Evolutionary conservation across 2,113 vertebrate species (phyloP).

Genomic region (Callopanchax toddi): DNA sequence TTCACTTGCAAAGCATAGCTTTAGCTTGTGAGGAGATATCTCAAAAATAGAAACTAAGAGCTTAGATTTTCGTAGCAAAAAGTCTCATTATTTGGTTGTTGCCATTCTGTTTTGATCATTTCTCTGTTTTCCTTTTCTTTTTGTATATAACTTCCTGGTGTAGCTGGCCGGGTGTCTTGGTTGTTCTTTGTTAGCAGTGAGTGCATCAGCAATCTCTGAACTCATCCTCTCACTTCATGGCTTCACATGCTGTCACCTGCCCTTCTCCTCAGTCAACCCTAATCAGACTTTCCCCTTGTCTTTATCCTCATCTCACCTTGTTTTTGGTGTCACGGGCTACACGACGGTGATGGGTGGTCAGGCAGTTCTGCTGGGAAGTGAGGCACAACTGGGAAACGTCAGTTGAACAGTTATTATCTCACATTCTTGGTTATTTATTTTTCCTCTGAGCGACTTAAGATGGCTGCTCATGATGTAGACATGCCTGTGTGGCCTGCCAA

Average conservation of each 20-base stretch:
- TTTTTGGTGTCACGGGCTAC: constrained; percentile 41
- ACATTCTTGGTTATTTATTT: constrained; percentile 74
- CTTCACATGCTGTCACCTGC: constrained; percentile 38
- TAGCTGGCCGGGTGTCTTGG: neutral
- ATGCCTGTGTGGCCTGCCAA: constrained; percentile 63
- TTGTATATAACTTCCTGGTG: constrained; percentile 1
- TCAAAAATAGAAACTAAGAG: neutral
- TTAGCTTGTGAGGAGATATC: too few relatives aligned
- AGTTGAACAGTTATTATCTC: constrained; percentile 62
- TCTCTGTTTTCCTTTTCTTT: neutral
- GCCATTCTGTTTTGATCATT: neutral
- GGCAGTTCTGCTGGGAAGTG: constrained; percentile 11
- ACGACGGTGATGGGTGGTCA: constrained; percentile 22
- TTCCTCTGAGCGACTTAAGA: constrained; percentile 74
- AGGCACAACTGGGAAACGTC: constrained; percentile 22
- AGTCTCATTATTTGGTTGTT: neutral
- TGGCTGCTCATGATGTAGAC: constrained; percentile 79
- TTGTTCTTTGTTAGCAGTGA: constrained; percentile 4
- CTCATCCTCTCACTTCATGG: constrained; percentile 35
- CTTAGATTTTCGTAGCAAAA: neutral
- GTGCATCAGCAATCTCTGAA: constrained; percentile 38
- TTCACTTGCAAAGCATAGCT: neutral
- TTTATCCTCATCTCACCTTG: constrained; percentile 39
- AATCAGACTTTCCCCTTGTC: constrained; percentile 37
- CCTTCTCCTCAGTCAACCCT: constrained; percentile 11